Evolutionary conservation across 2,113 vertebrate species (phyloP).

Genomic region (Microcebus tavaratra): DNA sequence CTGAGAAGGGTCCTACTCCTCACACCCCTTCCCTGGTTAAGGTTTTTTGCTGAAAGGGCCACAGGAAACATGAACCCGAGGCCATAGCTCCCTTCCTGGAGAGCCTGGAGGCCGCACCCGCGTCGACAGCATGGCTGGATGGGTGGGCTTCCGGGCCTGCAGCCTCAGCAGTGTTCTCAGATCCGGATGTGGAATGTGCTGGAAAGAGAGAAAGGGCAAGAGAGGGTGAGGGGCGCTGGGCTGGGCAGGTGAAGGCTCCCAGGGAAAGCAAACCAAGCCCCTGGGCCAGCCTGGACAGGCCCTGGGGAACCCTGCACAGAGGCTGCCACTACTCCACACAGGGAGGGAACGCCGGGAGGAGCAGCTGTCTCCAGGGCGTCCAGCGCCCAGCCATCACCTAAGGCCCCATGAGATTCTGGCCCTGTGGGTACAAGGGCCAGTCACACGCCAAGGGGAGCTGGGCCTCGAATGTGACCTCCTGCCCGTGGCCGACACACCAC

Average conservation of each 20-base stretch:
- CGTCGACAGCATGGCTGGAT: constrained; percentile 35
- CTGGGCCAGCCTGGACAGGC: accelerated
- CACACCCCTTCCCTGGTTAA: constrained; percentile 39
- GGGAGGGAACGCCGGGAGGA: background rate
- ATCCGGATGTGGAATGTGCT: constrained; percentile 99
- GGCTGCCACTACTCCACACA: accelerated
- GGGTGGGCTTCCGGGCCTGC: background rate
- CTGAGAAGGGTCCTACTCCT: background rate
- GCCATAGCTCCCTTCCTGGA: background rate
- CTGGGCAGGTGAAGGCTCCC: background rate
- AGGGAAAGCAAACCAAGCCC: background rate
- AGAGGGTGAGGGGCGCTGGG: background rate
- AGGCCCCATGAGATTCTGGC: background rate
- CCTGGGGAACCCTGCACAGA: background rate
- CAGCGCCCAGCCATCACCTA: too few relatives aligned
- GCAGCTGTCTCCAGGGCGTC: background rate
- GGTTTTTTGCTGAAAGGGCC: constrained; percentile 79
- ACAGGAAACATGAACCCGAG: constrained; percentile 73
- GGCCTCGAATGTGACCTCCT: background rate
- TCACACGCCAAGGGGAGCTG: background rate
- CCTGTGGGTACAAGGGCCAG: background rate
- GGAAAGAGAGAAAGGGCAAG: constrained; percentile 57
- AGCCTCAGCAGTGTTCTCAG: constrained; percentile 84
- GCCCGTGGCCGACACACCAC: background rate
- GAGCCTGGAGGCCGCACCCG: constrained; percentile 49